These are phyloP conservation scores for Urosaurus nigricauda DNA, from an alignment of 2,797 vertebrate genomes.

Conservation along the genomic window DNA sequence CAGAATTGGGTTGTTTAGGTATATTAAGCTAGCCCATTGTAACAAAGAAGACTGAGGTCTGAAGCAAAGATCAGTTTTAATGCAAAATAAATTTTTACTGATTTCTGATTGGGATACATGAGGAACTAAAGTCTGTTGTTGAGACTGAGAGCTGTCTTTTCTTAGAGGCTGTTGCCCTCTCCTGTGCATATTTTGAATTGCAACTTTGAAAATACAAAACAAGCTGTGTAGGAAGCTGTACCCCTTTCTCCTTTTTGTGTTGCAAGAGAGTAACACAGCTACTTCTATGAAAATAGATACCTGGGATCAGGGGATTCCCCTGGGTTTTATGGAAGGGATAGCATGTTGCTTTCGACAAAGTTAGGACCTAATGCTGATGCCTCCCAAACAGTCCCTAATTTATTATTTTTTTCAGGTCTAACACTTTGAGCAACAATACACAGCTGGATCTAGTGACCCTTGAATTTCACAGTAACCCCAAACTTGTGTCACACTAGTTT, in stretches of 20 bases:
- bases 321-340: not conserved
- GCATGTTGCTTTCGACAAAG: not conserved
- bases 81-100: too few relatives aligned
- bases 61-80: not conserved
- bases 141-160: not conserved
- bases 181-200: not conserved
- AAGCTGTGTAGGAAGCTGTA: not conserved
- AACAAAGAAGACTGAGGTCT: not conserved
- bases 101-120: too few relatives aligned
- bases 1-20: not conserved
- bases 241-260: not conserved
- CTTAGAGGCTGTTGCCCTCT: constrained; percentile 22
- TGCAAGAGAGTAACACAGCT: too few relatives aligned
- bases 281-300: too few relatives aligned
- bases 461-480: not conserved
- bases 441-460: not conserved
- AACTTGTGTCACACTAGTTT: not conserved
- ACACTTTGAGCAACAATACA: not conserved
- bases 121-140: too few relatives aligned
- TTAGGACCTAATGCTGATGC: not conserved
- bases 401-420: not conserved
- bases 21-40: not conserved
- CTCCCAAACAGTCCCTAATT: not conserved
- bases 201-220: not conserved
- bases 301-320: not conserved